phyloP scores from a whole-genome alignment of 2,888 invertebrate species.

The Lepidocyrtinus sp. region DNA sequence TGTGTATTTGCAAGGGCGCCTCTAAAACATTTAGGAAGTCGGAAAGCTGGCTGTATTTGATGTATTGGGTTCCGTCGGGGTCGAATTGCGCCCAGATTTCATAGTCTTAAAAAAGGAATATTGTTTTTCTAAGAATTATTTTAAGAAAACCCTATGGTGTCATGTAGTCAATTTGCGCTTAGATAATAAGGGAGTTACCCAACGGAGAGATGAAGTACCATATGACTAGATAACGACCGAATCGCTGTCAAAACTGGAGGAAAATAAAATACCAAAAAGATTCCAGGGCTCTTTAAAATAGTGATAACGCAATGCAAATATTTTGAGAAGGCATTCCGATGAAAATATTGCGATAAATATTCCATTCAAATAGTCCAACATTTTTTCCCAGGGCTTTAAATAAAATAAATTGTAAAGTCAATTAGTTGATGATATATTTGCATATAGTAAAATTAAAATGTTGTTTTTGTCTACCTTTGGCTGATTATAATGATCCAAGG shows the following conservation, averaged over 20 bases:
- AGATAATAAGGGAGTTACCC: no score
- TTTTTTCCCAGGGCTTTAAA: conserved; percentile 73
- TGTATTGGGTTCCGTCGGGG: conserved; percentile 97
- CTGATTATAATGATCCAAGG: conserved; percentile 96
- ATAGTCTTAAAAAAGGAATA: no score
- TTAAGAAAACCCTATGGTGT: no score
- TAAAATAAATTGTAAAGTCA: no score
- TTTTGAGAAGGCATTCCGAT: conserved; percentile 97
- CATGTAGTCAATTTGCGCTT: no score
- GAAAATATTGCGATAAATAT: conserved; percentile 99
- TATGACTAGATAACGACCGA: no score
- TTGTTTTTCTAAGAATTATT: no score
- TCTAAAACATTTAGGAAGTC: conserved; percentile 97
- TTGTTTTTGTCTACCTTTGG: no score
- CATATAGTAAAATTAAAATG: no score
- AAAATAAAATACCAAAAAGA: conserved; percentile 98
- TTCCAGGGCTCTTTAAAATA: conserved; percentile 98
- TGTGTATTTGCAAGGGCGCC: conserved; percentile 96
- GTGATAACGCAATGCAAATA: conserved; percentile 97
- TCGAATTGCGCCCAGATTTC: conserved; percentile 99
- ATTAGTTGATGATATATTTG: no score
- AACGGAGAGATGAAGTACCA: no score
- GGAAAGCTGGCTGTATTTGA: conserved; percentile 92
- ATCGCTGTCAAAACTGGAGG: no score
- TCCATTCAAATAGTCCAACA: conserved; percentile 94